phyloP scores from a whole-genome alignment of 2,888 invertebrate species.

The Chrysina gloriosa region DNA sequence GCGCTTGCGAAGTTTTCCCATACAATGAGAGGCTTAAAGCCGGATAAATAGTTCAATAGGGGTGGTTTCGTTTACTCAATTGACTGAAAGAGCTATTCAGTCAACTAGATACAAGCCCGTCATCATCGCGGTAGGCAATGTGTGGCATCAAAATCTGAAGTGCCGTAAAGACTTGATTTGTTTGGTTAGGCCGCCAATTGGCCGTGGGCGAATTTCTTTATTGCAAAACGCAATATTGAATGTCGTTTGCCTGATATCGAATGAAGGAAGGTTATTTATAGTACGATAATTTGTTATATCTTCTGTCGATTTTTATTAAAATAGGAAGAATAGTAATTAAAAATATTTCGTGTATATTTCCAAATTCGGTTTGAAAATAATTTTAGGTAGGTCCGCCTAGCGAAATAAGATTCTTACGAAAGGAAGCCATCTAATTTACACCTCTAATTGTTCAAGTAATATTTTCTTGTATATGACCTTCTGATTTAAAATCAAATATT shows the following conservation, averaged over 20 bases:
- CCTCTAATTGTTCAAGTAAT: no score
- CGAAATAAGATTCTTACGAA: no score
- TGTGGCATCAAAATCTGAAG: slow-evolving; percentile 47
- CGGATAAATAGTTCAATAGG: slow-evolving; percentile 44
- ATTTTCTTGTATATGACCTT: no score
- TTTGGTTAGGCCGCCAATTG: slow-evolving; percentile 53
- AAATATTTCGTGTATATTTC: no score
- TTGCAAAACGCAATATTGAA: slow-evolving; percentile 25
- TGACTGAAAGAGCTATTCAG: slow-evolving; percentile 48
- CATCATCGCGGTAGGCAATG: slow-evolving; percentile 47
- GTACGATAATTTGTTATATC: neutral
- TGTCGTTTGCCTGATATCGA: neutral
- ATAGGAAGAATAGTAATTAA: no score
- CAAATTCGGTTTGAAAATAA: no score
- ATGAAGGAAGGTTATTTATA: neutral
- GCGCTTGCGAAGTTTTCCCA: slow-evolving; percentile 19
- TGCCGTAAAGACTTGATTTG: slow-evolving; percentile 48
- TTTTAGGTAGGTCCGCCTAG: no score
- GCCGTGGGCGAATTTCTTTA: slow-evolving; percentile 50
- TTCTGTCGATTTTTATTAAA: no score
- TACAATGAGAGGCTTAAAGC: slow-evolving; percentile 37
- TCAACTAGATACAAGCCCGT: slow-evolving; percentile 47
- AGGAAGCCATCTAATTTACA: no score
- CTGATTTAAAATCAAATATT: no score
- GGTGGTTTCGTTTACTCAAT: slow-evolving; percentile 45